A percentile compares a stretch with the other conserved stretches of the same genome.
Evolutionary conservation across 2,888 invertebrate species (phyloP).

Genomic region (Melanotus villosus): DNA sequence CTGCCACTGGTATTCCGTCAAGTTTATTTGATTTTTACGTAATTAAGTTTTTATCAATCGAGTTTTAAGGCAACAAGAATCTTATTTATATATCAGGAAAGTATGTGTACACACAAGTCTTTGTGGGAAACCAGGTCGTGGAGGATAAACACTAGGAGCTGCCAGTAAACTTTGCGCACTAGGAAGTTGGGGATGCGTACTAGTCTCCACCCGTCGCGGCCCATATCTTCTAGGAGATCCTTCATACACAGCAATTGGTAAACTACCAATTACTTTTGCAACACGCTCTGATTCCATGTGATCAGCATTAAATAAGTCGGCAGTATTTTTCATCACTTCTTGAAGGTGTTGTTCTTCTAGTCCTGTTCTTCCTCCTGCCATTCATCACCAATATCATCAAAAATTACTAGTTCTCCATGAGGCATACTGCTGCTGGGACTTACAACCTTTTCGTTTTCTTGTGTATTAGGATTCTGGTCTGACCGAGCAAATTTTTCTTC

Average conservation of each 20-base stretch:
- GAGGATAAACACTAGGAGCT: conserved; percentile 80
- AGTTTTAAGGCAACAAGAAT: too few relatives aligned
- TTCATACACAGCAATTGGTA: conserved; percentile 95
- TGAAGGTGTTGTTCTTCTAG: conserved; percentile 49
- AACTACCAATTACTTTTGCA: conserved; percentile 82
- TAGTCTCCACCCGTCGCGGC: conserved; percentile 69
- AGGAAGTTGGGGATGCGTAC: conserved; percentile 71
- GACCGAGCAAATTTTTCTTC: conserved; percentile 74
- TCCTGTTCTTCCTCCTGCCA: conserved; percentile 84
- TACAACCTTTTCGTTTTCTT: conserved; percentile 69
- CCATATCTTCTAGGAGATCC: conserved; percentile 92
- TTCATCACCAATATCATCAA: conserved; percentile 88
- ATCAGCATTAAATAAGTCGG: conserved; percentile 58
- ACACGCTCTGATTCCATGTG: conserved; percentile 67
- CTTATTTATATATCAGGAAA: too few relatives aligned
- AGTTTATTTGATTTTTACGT: too few relatives aligned
- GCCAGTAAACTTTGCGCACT: conserved; percentile 73
- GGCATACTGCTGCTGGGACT: conserved; percentile 77
- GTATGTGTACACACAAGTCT: conserved; percentile 70
- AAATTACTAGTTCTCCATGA: conserved; percentile 85
- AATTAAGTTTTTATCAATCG: too few relatives aligned
- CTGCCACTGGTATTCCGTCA: too few relatives aligned
- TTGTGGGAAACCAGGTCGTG: conserved; percentile 91
- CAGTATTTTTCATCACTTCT: conserved; percentile 56
- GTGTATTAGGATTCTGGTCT: conserved; percentile 60